Percentiles rank a stretch among this genome's conserved stretches.
phyloP scores from a whole-genome alignment of 2,888 invertebrate species.

The Penaeus monodon region DNA sequence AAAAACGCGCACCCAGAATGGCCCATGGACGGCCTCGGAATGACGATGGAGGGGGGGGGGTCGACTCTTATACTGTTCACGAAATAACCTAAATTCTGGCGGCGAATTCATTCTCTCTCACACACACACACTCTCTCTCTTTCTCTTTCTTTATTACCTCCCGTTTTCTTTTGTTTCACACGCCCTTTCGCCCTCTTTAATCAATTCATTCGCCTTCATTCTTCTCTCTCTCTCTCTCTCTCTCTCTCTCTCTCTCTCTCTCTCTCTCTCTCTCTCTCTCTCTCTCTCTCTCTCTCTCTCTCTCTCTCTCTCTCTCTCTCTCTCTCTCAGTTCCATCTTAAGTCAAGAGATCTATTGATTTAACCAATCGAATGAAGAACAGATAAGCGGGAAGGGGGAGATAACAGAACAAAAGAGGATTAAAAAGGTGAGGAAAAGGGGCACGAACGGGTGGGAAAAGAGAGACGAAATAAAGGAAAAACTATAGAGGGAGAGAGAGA shows the following conservation, averaged over 20 bases:
- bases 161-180: neutral
- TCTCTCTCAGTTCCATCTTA: no score
- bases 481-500: neutral
- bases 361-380: no score
- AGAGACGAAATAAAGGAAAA: neutral
- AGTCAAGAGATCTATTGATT: no score
- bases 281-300: slow-evolving; percentile 10
- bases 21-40: no score
- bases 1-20: no score
- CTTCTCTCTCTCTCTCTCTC: neutral
- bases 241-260: slow-evolving; percentile 4
- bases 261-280: slow-evolving; percentile 10
- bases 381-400: no score
- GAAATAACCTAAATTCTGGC: no score
- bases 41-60: no score
- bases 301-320: neutral
- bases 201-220: no score
- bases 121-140: neutral
- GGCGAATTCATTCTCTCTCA: neutral
- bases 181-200: neutral
- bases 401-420: no score
- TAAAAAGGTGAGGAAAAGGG: no score
- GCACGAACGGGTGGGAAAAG: neutral
- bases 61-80: no score
- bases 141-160: neutral